Evolutionary conservation across 2,888 invertebrate genomes (phyloP), one percentile per base, ranked within the genome.

Genomic region (Eupeodes latifasciatus): DNA sequence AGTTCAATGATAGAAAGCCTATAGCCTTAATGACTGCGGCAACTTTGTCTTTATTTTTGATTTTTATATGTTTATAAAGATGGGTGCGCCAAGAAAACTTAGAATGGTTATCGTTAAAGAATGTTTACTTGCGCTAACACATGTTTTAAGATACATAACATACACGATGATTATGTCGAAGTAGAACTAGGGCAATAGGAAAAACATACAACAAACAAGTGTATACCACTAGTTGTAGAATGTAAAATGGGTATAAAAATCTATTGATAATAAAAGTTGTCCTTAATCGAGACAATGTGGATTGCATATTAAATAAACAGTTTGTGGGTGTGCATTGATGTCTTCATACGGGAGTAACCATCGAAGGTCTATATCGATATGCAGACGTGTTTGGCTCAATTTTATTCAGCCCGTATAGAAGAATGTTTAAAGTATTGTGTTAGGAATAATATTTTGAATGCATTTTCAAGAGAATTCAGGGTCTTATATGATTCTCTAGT

Each of bases 101-200:
- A 7, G 12, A 66, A 66, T 49, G 14, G 49, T 5, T 49, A n/a
- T 49, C 27, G 49, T 66, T 66, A 66, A 47, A 7, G 67, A 67
- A 67, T 51, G 51, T 67, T n/a, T 67, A n/a, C 19, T 12, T 11
- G 14, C 2, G 47, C 34, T 14, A 34, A 59, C 57, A 59, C 57
- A 59, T 59, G 34, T 59, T 34, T 7, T 12, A 34, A 14, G 12
- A 11, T n/a, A 40, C 16, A 40, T 55, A 27, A 16, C 40, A 14
- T 51, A 51, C 14, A 16, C 4, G 27, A 40, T n/a, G 40, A 62
- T 62, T n/a, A 34, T 34, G 64, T 51, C 7, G 9, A 34, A 51
- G 67, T 51, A 51, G 49, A 51, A 51, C 67, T 67, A 67, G 67
- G 67, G 51, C 67, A 67, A 14, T 67, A 67, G 51, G 51, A 11